Conservation (phyloP, 2,113 vertebrate species). For the Psilopogon haemacephalus region DNA sequence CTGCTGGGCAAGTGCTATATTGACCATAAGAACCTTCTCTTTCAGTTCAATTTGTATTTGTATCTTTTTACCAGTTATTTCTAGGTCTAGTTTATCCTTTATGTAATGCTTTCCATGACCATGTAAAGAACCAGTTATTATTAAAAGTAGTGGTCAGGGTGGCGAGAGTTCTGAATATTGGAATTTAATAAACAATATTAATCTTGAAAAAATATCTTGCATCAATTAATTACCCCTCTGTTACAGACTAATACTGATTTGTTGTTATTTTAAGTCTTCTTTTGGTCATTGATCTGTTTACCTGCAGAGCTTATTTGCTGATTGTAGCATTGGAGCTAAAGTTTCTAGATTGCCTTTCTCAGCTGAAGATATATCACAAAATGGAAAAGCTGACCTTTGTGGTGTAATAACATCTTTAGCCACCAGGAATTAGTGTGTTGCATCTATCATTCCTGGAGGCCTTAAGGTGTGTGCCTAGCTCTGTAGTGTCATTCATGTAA, state of each 20-base stretch:
- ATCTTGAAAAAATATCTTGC: too few species aligned
- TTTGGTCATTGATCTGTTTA: not conserved
- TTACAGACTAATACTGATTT: not conserved
- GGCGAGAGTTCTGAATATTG: too few species aligned
- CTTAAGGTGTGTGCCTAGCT: not conserved
- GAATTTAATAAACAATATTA: too few species aligned
- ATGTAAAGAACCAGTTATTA: too few species aligned
- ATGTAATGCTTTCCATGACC: too few species aligned
- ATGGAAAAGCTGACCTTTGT: slow-evolving; percentile 57
- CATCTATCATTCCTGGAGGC: slow-evolving; percentile 35
- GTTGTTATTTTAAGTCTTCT: not conserved
- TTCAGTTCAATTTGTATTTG: too few species aligned
- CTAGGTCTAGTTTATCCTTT: too few species aligned
- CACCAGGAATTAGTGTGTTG: slow-evolving; percentile 40
- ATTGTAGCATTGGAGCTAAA: not conserved
- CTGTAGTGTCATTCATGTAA: slow-evolving; percentile 1
- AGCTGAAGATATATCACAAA: not conserved
- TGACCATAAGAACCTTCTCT: too few species aligned
- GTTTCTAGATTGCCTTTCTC: slow-evolving; percentile 41
- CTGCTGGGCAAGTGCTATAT: too few species aligned
- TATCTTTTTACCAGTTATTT: too few species aligned
- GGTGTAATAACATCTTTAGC: slow-evolving; percentile 17
- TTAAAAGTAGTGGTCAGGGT: too few species aligned
- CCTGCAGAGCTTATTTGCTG: not conserved
- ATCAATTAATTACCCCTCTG: too few species aligned